These are phyloP conservation scores for Acanthurus tractus DNA, from an alignment of 2,797 vertebrate genomes.

Conservation along the genomic window DNA sequence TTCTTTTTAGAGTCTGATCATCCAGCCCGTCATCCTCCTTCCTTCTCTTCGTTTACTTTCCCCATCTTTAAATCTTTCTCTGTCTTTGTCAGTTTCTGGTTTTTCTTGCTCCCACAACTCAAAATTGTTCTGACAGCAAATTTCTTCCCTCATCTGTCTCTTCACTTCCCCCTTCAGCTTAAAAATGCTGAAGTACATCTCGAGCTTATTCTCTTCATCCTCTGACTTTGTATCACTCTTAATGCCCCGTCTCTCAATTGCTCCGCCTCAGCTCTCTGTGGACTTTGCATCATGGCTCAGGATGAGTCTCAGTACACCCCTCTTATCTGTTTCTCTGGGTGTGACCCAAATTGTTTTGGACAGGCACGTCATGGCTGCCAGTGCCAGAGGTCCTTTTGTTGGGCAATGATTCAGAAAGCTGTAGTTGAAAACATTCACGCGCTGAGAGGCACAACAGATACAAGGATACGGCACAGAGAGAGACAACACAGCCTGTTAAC, in stretches of 20 bases:
- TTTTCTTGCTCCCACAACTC: slow-evolving; percentile 13
- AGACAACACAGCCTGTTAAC: slow-evolving; percentile 24
- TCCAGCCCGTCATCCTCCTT: slow-evolving; percentile 14
- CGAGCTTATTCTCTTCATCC: slow-evolving; percentile 28
- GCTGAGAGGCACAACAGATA: slow-evolving; percentile 27
- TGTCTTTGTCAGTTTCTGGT: slow-evolving; percentile 23
- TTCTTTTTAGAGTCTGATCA: slow-evolving; percentile 29
- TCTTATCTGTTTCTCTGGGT: slow-evolving; percentile 39
- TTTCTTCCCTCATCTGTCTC: slow-evolving; percentile 15
- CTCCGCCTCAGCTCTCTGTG: slow-evolving; percentile 28
- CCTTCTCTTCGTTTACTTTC: slow-evolving; percentile 6
- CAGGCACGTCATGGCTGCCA: slow-evolving; percentile 32
- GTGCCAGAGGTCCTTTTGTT: slow-evolving; percentile 56
- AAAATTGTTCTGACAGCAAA: slow-evolving; percentile 27
- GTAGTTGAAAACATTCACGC: slow-evolving; percentile 35
- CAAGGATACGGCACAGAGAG: slow-evolving; percentile 22
- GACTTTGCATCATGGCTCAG: slow-evolving; percentile 43
- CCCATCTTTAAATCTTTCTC: slow-evolving; percentile 11
- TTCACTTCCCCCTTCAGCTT: slow-evolving; percentile 26
- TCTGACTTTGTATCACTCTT: slow-evolving; percentile 38
- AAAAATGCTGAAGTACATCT: slow-evolving; percentile 25
- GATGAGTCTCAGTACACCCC: slow-evolving; percentile 36
- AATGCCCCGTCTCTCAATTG: neutral
- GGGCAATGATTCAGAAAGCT: slow-evolving; percentile 52
- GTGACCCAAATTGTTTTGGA: slow-evolving; percentile 65